phyloP scores from a whole-genome alignment of 2,797 vertebrate genomes.

The Enoplosus armatus region DNA sequence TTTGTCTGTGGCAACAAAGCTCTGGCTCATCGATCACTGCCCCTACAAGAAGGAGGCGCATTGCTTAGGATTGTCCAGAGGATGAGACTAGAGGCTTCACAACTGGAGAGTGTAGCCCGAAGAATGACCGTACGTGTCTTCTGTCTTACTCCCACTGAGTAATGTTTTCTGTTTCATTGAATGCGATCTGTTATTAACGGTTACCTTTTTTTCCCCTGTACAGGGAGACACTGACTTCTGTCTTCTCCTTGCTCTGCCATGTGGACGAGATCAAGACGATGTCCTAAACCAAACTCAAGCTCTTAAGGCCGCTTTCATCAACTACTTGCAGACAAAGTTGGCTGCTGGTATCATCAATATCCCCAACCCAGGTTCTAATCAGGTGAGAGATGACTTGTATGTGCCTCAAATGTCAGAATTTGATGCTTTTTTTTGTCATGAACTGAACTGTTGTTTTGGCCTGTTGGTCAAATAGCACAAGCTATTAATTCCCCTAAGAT shows the following conservation, averaged over 20 bases:
- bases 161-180: neutral
- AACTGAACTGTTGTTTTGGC: neutral
- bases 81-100: slow-evolving; percentile 96
- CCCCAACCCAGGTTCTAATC: slow-evolving; percentile 98
- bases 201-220: neutral
- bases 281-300: slow-evolving; percentile 97
- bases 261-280: slow-evolving; percentile 97
- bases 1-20: slow-evolving; percentile 98
- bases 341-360: slow-evolving; percentile 99
- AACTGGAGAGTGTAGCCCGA: slow-evolving; percentile 95
- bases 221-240: slow-evolving; percentile 99
- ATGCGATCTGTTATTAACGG: slow-evolving; percentile 36
- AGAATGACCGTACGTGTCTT: slow-evolving; percentile 92
- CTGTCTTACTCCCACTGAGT: neutral
- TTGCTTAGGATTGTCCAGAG: slow-evolving; percentile 95
- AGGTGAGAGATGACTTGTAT: slow-evolving; percentile 88
- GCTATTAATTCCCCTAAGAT: too few relatives aligned
- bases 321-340: slow-evolving; percentile 97
- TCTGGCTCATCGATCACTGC: slow-evolving; percentile 94
- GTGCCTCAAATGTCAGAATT: too few relatives aligned
- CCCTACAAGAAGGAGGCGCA: slow-evolving; percentile 93
- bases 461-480: neutral
- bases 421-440: too few relatives aligned
- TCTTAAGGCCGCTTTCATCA: slow-evolving; percentile 97
- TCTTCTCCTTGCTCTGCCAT: slow-evolving; percentile 96